Evolutionary conservation across 2,888 invertebrate genomes (phyloP), one percentile per base, ranked within the genome.

Genomic region (Lasioglossum malachurum): DNA sequence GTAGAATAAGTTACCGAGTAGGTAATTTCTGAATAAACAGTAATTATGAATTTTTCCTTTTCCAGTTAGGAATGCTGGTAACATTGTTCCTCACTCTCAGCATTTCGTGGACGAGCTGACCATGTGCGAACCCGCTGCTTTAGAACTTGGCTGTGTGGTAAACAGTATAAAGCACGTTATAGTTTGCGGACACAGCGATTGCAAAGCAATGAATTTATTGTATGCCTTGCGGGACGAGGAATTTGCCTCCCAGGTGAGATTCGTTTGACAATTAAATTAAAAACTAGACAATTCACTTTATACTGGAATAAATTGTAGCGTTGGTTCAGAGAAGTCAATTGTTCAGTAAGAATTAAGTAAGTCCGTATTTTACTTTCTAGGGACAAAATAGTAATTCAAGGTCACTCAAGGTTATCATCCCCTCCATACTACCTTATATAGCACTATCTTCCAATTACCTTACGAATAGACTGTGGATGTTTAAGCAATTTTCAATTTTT

Each of bases 101-200:
- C 97, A 98, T 94, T 98, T 98, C 94, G 96, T 97, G 84, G 98
- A 98, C 93, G 98, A 98, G 95, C 97, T 98, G 93, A 98, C 98
- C 8, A 98, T 98, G 92, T 99, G 99, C 91, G 99, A 99, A 95
- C 99, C 99, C 14, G 99, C 99, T 10, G 99, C 99, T 7, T 95
- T 99, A 91, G 99, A 99, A 96, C 96, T 99, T 79, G 99, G 98
- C 41, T 99, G 99, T 95, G 97, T 99, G 35, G 97, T 98, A 67
- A 99, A 99, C 94, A 97, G 98, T 92, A 98, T 99, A 89, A 96
- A 97, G 85, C 98, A 99, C 94, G 97, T 99, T 67, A 98, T 99
- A 88, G 98, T 99, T 4, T 99, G 99, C 94, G 99, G 99, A 0
- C 99, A 99, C 95, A 99, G 99, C 87, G 99, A 99, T 95, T 99